Conservation (phyloP, 2,113 vertebrate genomes). For the Laticauda laticaudata region DNA sequence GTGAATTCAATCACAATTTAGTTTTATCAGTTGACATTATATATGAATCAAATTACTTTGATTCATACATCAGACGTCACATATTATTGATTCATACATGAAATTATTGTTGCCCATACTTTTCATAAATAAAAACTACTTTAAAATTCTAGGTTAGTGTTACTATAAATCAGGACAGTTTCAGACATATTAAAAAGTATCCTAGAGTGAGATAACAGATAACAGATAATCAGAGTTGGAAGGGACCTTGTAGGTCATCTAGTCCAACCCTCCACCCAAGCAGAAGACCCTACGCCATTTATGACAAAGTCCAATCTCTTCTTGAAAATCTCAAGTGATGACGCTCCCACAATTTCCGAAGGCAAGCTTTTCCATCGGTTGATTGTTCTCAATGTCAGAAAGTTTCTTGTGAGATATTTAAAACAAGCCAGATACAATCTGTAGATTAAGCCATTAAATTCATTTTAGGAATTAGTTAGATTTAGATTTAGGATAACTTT, state of each 20-base stretch:
- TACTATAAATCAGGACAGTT: not conserved
- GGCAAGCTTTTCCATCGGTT: too few species aligned
- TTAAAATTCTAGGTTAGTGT: not conserved
- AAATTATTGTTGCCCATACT: not conserved
- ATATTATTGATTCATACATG: not conserved
- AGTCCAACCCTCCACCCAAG: too few species aligned
- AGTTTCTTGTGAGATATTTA: not conserved
- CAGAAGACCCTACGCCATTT: too few species aligned
- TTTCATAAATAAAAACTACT: not conserved
- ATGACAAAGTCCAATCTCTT: too few species aligned
- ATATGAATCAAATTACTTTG: not conserved
- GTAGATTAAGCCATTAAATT: not conserved
- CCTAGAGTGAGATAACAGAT: too few species aligned
- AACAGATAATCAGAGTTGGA: too few species aligned
- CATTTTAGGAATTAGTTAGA: not conserved
- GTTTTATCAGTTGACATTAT: not conserved
- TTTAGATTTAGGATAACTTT: too few species aligned
- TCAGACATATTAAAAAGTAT: not conserved
- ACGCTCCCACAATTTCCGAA: too few species aligned
- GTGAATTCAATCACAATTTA: not conserved
- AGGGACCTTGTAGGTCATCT: too few species aligned
- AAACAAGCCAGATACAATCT: not conserved
- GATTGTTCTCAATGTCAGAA: too few species aligned
- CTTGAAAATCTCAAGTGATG: too few species aligned
- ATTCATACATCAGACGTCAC: not conserved